Conservation (phyloP, 53 echinoderm and acorn worm species). For the Astropecten irregularis region DNA sequence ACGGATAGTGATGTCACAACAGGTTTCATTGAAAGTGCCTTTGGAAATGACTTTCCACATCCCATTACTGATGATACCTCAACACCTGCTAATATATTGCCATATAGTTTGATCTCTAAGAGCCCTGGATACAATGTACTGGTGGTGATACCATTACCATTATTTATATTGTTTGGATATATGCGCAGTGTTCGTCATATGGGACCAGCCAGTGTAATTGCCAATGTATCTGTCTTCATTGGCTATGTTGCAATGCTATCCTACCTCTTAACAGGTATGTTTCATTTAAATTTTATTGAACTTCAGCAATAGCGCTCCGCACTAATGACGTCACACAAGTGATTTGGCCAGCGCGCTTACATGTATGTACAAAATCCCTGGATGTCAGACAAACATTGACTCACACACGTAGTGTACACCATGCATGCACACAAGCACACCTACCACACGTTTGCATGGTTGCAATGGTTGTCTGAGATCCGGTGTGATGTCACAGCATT, state of each 20-base stretch:
- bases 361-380: too few relatives aligned
- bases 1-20: neutral
- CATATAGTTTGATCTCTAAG: neutral
- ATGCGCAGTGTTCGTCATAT: conserved; percentile 76
- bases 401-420: too few relatives aligned
- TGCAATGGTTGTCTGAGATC: too few relatives aligned
- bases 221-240: conserved; percentile 69
- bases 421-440: too few relatives aligned
- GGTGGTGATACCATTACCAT: conserved; percentile 73
- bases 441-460: too few relatives aligned
- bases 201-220: conserved; percentile 79
- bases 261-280: conserved; percentile 69
- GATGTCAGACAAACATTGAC: too few relatives aligned
- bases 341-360: too few relatives aligned
- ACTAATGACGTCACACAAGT: too few relatives aligned
- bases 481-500: too few relatives aligned
- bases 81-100: neutral
- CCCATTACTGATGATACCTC: neutral
- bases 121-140: conserved; percentile 42
- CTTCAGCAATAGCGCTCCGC: too few relatives aligned
- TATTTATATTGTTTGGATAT: conserved; percentile 75
- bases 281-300: neutral
- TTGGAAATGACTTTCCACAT: too few relatives aligned
- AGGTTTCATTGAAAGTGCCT: neutral
- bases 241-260: conserved; percentile 66